These are phyloP conservation scores for Corythornis leucogaster DNA, from an alignment of 2,797 vertebrate species.

Conservation along the genomic window DNA sequence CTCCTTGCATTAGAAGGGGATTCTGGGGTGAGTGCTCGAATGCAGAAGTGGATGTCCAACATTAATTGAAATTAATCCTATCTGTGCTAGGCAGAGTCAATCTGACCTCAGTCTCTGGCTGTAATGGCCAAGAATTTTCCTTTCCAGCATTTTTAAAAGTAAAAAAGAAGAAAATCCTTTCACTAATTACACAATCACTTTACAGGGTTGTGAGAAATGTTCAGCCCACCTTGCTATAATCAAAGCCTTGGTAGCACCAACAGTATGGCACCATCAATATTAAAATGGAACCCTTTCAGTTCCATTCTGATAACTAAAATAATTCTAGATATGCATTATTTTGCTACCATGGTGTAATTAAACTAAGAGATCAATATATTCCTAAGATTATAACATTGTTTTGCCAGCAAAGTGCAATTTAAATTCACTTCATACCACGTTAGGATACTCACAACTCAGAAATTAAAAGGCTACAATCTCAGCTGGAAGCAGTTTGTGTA, in stretches of 20 bases:
- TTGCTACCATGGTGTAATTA: background rate
- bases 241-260: background rate
- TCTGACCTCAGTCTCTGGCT: background rate
- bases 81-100: background rate
- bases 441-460: background rate
- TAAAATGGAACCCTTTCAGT: background rate
- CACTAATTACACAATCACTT: background rate
- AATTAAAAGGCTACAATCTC: constrained; percentile 8
- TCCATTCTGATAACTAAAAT: background rate
- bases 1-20: background rate
- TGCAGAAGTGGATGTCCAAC: background rate
- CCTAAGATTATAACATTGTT: background rate
- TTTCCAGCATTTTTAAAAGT: background rate
- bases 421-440: background rate
- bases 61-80: background rate
- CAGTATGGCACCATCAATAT: background rate
- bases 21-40: background rate
- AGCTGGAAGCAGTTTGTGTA: constrained; percentile 8
- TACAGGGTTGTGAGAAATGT: background rate
- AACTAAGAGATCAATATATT: background rate
- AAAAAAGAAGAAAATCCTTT: background rate
- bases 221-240: background rate
- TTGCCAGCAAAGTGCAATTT: constrained; percentile 6
- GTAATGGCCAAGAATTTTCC: background rate
- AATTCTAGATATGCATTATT: background rate